Conservation (phyloP, 2,113 vertebrate species). For the Hirundichthys speculiger region DNA sequence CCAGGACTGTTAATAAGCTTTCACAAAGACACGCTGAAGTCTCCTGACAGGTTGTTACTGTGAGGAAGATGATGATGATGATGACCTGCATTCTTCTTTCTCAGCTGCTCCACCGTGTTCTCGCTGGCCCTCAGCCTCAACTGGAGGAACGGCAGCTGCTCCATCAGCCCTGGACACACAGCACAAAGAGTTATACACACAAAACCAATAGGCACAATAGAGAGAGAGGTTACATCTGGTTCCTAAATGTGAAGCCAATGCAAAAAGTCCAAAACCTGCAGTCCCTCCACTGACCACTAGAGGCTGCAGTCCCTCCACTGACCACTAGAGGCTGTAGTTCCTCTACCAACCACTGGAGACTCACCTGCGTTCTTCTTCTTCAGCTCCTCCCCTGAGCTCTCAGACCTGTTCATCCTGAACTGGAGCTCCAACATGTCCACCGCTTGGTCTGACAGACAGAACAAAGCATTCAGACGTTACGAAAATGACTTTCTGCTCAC, state of each 20-base stretch:
- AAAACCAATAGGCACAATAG: too few species aligned
- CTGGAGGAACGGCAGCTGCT: conserved; percentile 58
- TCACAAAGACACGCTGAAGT: too few species aligned
- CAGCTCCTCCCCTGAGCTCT: conserved; percentile 23
- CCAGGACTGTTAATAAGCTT: too few species aligned
- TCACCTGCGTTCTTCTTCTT: conserved; percentile 52
- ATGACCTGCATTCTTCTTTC: conserved; percentile 63
- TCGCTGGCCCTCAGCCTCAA: conserved; percentile 64
- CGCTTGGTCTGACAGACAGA: neutral
- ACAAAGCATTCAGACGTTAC: neutral
- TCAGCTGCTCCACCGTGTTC: conserved; percentile 59
- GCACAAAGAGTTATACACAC: too few species aligned
- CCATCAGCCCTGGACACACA: conserved; percentile 28
- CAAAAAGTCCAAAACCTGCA: too few species aligned
- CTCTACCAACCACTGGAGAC: neutral
- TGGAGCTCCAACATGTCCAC: neutral
- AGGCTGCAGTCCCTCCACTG: too few species aligned
- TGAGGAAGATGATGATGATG: neutral
- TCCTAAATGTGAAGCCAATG: neutral
- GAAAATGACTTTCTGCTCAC: too few species aligned
- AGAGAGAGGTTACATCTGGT: too few species aligned
- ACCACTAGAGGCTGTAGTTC: too few species aligned
- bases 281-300: too few species aligned
- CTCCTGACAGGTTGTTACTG: neutral
- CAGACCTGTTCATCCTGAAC: conserved; percentile 40